Evolutionary conservation across 2,113 vertebrate genomes (phyloP), one percentile per base, ranked within the genome.

Genomic region (Drymodes brunneopygia): DNA sequence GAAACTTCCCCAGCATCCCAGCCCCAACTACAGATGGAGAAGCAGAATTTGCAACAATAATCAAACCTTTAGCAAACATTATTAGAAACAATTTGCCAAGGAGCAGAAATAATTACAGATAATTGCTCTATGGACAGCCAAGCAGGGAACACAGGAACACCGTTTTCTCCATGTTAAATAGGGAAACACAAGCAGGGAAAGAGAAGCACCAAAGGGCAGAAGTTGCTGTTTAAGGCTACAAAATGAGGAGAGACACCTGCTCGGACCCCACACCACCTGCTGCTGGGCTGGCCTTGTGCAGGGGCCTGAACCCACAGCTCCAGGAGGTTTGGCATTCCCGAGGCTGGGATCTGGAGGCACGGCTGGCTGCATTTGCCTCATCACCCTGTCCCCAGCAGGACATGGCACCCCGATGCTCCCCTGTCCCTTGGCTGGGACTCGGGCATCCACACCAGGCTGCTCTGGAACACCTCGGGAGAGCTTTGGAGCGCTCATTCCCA

Each of bases 61-160:
- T 64, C 53, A 86, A 84, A 86, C 36, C 42, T 88, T 87, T 36
- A 89, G 73, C 89, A 97, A 95, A 92, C 81, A 77, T 61, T 77
- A 85, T 92, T 85, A 95, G 66, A 69, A 65, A 56, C 65, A 69
- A 72, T 66, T 85, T 72, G 81, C 61, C 89, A 89, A 47, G 16
- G 44, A 92, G 35, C 81, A 89, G 33, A 89, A 94, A 79, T 89
- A 92, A 95, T 62, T 79, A 53, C 56, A 48, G 77, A 47, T 71
- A 87, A 92, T 89, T 91, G 15, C 69, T 89, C 53, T 40, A 9
- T 10, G 86, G 91, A 87, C 87, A 87, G 62, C 57, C 57, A 67
- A 71, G 65, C 36, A 45, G 67, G 31, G 61, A 92, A 57, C 51
- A 62, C 28, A 78, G 65, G 40, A 70, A 11, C 7, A 60, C 48